Evolutionary conservation across 1,140 invertebrate genomes (phyloP).

Genomic region (Zaprionus tsacasi): DNA sequence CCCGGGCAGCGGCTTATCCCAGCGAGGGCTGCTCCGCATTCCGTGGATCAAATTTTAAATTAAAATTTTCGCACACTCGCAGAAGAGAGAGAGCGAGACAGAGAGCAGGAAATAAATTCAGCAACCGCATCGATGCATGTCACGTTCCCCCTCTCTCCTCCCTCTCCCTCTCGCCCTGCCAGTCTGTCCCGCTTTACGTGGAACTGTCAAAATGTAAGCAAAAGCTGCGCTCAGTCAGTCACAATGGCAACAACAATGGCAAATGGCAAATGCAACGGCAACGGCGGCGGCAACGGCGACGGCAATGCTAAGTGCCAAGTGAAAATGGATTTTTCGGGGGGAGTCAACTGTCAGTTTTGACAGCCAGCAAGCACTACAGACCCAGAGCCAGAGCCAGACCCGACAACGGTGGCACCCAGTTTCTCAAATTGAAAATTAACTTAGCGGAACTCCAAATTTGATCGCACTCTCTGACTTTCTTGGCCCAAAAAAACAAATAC

Average conservation of each 20-base stretch:
- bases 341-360: constrained; percentile 81
- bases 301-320: constrained; percentile 75
- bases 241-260: constrained; percentile 50
- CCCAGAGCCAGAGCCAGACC: constrained; percentile 17
- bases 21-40: constrained; percentile 32
- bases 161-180: background rate
- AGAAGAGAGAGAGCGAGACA: background rate
- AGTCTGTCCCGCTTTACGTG: constrained; percentile 72
- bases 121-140: constrained; percentile 77
- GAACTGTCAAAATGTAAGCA: constrained; percentile 79
- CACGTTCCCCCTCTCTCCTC: constrained; percentile 46
- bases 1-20: background rate
- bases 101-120: constrained; percentile 79
- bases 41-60: constrained; percentile 64
- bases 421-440: constrained; percentile 81
- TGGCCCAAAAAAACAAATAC: constrained; percentile 19
- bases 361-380: constrained; percentile 46
- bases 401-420: constrained; percentile 67
- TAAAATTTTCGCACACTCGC: constrained; percentile 79
- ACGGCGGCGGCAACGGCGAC: too few relatives aligned
- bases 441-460: constrained; percentile 75
- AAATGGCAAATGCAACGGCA: constrained; percentile 20
- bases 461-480: background rate
- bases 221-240: constrained; percentile 57
- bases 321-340: constrained; percentile 75